Evolutionary conservation across 1,140 invertebrate species (phyloP), one percentile per base, ranked within the genome.

Genomic region (Bombus polaris): DNA sequence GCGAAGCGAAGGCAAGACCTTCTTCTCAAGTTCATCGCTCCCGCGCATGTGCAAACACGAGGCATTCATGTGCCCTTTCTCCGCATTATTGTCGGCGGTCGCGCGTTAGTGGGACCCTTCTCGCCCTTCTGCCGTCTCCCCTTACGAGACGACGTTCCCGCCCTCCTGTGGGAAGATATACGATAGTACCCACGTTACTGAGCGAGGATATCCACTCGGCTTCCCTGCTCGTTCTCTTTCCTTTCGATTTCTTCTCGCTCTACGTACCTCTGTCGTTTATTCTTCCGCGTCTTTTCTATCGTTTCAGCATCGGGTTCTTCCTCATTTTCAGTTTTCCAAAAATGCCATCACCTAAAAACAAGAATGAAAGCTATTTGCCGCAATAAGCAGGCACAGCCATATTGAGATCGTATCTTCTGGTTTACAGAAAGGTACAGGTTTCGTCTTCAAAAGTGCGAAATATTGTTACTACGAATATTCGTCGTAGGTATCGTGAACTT

Each of bases 21-120:
- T 84, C 53, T 85, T 88, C 88, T 88, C 88, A 94, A 93, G 94
- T 94, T 94, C 94, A 95, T 93, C 93, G 94, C 93, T 93, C 94
- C 91, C 93, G 93, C 89, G 90, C 91, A 91, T 92, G 92, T 91
- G 89, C 93, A 93, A 93, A 94, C 92, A 88, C 90, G 89, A 88
- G 80, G 90, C 92, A 92, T 91, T 91, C 90, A 89, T 89, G 85
- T 86, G 83, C 86, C 79, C 87, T 88, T 83, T 87, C 82, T 88
- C 71, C 75, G 78, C 53, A 87, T 92, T 92, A 92, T 92, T 92
- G 92, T 92, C 92, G 91, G 91, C 85, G 89, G 88, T 91, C 83
- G 88, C 79, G 89, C 91, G 88, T 93, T 92, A 90, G 87, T 87
- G 71, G 81, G 79, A 74, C 85, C 89, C 87, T 87, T 84, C 89